Evolutionary conservation across 2,888 invertebrate genomes (phyloP).

Genomic region (Julus scandinavius): DNA sequence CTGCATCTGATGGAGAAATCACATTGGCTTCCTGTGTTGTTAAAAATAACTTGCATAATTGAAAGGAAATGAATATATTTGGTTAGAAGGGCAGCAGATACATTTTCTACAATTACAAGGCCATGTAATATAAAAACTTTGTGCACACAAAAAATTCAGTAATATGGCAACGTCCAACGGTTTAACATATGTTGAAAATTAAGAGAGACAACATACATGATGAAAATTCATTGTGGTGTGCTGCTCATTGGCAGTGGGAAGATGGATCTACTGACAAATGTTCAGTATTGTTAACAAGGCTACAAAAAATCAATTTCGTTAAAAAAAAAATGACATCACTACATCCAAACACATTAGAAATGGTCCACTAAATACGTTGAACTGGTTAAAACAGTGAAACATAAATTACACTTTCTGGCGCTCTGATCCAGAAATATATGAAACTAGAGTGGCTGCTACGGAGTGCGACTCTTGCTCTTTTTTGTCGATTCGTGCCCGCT

Average conservation of each 20-base stretch:
- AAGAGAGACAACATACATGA: background rate
- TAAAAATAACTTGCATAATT: background rate
- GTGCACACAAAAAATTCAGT: background rate
- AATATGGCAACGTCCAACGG: background rate
- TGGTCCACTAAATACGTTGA: background rate
- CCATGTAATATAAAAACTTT: background rate
- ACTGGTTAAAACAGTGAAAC: conserved; percentile 17
- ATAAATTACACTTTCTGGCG: conserved; percentile 15
- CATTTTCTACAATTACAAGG: background rate
- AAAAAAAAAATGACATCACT: background rate
- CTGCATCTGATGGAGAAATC: no score
- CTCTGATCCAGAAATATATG: background rate
- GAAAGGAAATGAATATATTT: conserved; percentile 30
- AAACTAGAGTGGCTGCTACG: background rate
- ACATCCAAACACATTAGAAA: background rate
- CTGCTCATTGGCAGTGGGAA: no score
- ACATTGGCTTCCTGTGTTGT: no score
- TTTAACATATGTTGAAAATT: background rate
- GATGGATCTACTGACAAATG: background rate
- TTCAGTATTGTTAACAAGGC: background rate
- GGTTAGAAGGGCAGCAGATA: background rate
- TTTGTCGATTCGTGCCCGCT: conserved; percentile 52
- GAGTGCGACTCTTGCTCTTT: conserved; percentile 49
- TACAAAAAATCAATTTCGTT: background rate
- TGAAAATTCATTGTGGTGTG: background rate